Percentiles rank a stretch among this genome's conserved stretches.
phyloP scores from a whole-genome alignment of 1,140 invertebrate genomes.

The Arctopsyche grandis region DNA sequence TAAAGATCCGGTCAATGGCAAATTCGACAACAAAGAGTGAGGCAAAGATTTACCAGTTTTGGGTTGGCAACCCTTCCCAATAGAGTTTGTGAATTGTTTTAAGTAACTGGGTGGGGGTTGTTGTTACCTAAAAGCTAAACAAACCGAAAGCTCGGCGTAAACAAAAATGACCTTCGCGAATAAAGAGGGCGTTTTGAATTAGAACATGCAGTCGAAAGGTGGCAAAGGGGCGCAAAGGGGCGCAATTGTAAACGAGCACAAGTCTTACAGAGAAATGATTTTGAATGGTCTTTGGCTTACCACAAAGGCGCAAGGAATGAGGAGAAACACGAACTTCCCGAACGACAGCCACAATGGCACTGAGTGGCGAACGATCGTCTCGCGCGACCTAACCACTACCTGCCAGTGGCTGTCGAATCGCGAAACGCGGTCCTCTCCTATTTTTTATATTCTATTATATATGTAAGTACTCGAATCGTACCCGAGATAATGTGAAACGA shows the following conservation, averaged over 20 bases:
- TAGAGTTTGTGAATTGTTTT: neutral
- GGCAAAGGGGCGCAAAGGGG: neutral
- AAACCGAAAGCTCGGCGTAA: neutral
- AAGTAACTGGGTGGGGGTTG: too few species aligned
- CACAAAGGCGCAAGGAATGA: neutral
- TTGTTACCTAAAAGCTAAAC: too few species aligned
- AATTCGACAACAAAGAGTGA: too few species aligned
- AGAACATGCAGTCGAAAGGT: too few species aligned
- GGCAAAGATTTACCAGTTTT: too few species aligned
- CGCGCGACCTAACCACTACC: neutral
- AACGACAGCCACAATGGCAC: neutral
- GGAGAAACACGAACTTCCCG: neutral
- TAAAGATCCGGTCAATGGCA: too few species aligned
- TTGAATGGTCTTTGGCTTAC: neutral
- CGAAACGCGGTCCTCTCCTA: neutral
- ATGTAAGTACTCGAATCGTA: too few species aligned
- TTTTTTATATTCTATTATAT: neutral
- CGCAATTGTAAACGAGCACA: neutral
- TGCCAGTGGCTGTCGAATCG: neutral
- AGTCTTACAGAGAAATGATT: neutral
- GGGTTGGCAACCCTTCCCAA: neutral
- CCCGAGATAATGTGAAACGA: too few species aligned
- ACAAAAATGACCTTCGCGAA: constrained; percentile 1
- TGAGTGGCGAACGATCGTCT: neutral
- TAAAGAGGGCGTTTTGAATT: too few species aligned